Percentiles rank a stretch among this genome's conserved stretches.
Conservation (phyloP, 1,140 invertebrate species). For the Diuraphis noxia region DNA sequence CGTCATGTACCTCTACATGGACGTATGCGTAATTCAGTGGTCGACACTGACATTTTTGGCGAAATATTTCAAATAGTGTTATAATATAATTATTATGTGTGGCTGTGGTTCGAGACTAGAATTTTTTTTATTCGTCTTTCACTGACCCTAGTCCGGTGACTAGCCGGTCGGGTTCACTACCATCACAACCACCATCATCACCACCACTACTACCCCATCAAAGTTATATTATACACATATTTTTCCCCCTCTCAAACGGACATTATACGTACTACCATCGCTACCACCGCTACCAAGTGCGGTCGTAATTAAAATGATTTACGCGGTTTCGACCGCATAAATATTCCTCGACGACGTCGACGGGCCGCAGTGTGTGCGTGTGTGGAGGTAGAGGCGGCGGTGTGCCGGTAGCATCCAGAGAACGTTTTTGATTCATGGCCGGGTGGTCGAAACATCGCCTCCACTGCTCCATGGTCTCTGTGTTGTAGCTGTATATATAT, state of each 20-base stretch:
- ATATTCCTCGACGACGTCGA: background rate
- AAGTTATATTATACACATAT: constrained; percentile 6
- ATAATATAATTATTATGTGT: background rate
- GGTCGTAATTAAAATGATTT: constrained; percentile 43
- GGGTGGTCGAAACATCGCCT: constrained; percentile 1
- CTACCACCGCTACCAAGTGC: background rate
- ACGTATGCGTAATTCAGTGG: background rate
- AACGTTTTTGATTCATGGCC: constrained; percentile 45
- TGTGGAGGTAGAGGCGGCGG: background rate
- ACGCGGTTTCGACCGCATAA: constrained; percentile 24
- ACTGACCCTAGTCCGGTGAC: background rate
- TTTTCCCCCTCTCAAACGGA: constrained; percentile 22
- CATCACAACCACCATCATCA: too few species aligned
- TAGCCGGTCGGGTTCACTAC: background rate
- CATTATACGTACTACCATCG: background rate
- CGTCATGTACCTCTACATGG: background rate
- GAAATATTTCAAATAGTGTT: background rate
- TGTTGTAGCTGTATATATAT: background rate
- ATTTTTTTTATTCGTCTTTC: background rate
- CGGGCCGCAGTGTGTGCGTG: background rate
- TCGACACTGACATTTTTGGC: background rate
- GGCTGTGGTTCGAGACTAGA: background rate
- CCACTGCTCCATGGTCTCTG: background rate
- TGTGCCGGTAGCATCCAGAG: constrained; percentile 1
- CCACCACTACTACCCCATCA: too few species aligned